Conservation (phyloP, 1,140 invertebrate genomes). For the Nephotettix cincticeps region DNA sequence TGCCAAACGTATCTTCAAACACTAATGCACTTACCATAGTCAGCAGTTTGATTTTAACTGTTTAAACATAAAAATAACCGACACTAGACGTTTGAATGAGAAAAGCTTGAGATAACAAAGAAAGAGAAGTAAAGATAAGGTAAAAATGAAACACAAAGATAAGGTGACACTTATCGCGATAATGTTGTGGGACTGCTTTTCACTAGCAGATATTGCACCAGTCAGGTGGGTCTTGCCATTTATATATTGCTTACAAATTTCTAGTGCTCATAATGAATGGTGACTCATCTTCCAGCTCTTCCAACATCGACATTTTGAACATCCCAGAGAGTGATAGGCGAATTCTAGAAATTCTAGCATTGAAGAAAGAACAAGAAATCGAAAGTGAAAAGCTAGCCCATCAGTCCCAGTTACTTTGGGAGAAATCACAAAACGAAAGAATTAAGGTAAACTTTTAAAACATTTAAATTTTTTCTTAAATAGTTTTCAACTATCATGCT, state of each 20-base stretch:
- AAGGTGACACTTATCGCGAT: conserved; percentile 17
- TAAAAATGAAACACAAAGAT: conserved; percentile 11
- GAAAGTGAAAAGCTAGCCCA: conserved; percentile 38
- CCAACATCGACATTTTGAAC: conserved; percentile 26
- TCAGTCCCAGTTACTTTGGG: conserved; percentile 39
- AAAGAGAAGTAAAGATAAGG: conserved; percentile 3
- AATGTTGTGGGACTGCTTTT: background rate
- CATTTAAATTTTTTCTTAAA: too few relatives aligned
- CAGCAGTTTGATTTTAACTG: too few relatives aligned
- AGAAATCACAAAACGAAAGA: conserved; percentile 32
- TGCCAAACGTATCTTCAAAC: too few relatives aligned
- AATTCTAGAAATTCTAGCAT: conserved; percentile 39
- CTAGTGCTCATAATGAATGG: conserved; percentile 11
- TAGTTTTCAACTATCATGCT: too few relatives aligned
- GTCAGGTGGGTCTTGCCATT: background rate
- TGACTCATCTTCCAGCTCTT: conserved; percentile 12
- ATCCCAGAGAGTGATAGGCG: conserved; percentile 39
- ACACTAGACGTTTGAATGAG: too few relatives aligned
- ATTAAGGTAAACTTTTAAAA: conserved; percentile 29
- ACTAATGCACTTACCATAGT: too few relatives aligned
- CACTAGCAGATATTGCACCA: background rate
- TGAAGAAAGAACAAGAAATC: conserved; percentile 38
- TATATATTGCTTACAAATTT: background rate
- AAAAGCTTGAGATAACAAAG: background rate
- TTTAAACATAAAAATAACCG: too few relatives aligned